Evolutionary conservation across 2,797 vertebrate genomes (phyloP), one percentile per base, ranked within the genome.

Genomic region (Poecilia wingei): DNA sequence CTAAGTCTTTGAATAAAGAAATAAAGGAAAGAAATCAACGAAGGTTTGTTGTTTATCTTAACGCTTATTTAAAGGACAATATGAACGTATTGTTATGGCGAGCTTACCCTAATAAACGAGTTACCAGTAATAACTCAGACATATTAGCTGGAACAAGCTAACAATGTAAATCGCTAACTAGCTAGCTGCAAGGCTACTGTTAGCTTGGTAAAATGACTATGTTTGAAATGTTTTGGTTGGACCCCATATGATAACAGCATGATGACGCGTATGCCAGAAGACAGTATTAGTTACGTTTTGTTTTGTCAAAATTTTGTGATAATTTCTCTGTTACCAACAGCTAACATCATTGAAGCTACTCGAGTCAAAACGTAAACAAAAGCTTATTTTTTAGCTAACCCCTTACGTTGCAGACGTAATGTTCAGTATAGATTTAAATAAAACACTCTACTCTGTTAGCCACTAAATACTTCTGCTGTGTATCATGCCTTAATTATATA

Each of bases 311-410:
- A 1, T 14, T 33, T 22, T 25, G 66, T 76, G 75, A 28, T 61
- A 13, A 9, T 64, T 28, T 3, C 7, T 82, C 5, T 75, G 61
- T 83, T 72, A 74, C 41, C 25, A 80, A 68, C 14, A 72, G 85
- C 74, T 88, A 93, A 68, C 81, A 75, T 31, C 13, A 12, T 13
- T 75, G 76, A 78, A 80, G 77, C 82, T 77, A 72, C 49, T 79
- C 66, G 66, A 77, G 78, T 46, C 43, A 68, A 87, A 93, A 95
- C 90, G 89, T 95, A 95, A 95, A 94, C 94, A 95, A 90, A 88
- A 84, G 80, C 82, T 31, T 55, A 68, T 46, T 47, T 70, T 78
- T 76, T 79, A 51, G 82, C 59, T 78, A 76, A 73, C 55, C 74
- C 36, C 69, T 66, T n/a, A 45, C 28, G 47, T n/a, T 59, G 22